Evolutionary conservation across 2,113 vertebrate species (phyloP).

Genomic region (Peromyscus californicus): DNA sequence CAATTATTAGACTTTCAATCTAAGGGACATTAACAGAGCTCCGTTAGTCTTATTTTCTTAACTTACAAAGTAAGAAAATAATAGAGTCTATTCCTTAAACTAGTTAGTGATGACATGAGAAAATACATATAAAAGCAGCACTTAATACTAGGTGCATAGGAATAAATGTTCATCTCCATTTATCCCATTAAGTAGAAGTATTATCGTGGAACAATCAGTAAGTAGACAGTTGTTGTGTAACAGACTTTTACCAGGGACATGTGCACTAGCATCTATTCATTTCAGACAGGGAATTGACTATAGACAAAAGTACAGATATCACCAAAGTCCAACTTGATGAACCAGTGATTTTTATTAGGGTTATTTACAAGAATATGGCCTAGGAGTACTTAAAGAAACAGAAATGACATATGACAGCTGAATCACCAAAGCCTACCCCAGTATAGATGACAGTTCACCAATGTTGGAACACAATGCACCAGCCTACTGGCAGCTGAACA

Average conservation of each 20-base stretch:
- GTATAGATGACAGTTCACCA: not conserved
- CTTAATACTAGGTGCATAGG: not conserved
- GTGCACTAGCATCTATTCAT: not conserved
- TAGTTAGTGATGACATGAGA: constrained; percentile 31
- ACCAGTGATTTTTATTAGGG: not conserved
- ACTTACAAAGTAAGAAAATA: not conserved
- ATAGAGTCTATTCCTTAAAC: not conserved
- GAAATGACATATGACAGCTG: not conserved
- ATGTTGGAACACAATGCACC: not conserved
- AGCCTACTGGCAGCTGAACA: not conserved
- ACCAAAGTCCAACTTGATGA: not conserved
- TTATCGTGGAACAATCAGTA: not conserved
- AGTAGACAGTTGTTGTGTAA: not conserved
- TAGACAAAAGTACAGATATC: not conserved
- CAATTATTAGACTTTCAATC: not conserved
- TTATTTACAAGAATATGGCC: not conserved
- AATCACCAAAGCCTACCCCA: not conserved
- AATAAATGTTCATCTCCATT: not conserved
- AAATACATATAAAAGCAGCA: not conserved
- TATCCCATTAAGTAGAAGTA: not conserved
- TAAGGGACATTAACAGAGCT: not conserved
- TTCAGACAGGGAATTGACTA: not conserved
- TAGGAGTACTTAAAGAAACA: not conserved
- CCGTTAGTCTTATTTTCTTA: not conserved
- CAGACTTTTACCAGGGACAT: not conserved